Evolutionary conservation across 2,888 invertebrate species (phyloP).

Genomic region (Elysia crispata): DNA sequence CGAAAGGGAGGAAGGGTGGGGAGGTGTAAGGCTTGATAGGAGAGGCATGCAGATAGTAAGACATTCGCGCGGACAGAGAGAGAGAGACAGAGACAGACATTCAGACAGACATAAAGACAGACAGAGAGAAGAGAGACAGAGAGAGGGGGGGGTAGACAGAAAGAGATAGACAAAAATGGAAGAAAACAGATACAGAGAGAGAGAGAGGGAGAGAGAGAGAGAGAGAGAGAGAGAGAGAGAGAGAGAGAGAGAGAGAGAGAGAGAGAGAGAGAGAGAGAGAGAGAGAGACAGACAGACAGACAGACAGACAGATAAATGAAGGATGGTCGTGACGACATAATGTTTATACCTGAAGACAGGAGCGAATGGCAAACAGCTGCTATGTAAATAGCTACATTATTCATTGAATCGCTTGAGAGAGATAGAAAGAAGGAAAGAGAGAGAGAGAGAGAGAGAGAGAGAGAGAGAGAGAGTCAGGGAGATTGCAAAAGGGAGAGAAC

Average conservation of each 20-base stretch:
- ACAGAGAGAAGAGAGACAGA: neutral
- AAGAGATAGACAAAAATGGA: neutral
- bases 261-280: neutral
- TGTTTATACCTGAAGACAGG: too few species aligned
- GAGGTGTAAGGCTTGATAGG: too few species aligned
- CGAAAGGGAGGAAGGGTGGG: too few species aligned
- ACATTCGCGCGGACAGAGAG: neutral
- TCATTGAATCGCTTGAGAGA: too few species aligned
- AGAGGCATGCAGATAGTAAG: too few species aligned
- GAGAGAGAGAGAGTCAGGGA: neutral
- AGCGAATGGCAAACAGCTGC: too few species aligned
- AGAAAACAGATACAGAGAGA: neutral
- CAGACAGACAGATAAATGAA: slow-evolving; percentile 18
- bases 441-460: neutral
- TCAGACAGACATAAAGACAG: neutral
- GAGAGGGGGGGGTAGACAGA: too few species aligned
- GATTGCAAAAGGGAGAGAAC: neutral
- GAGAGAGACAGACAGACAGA: slow-evolving; percentile 14
- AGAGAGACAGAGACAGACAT: neutral
- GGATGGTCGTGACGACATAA: too few species aligned
- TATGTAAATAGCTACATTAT: too few species aligned
- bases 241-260: slow-evolving; percentile 14
- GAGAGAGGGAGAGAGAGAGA: neutral
- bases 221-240: neutral
- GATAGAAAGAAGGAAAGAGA: slow-evolving; percentile 13